These are phyloP conservation scores for Drosophila rubida DNA, from an alignment of 2,888 invertebrate species.

Conservation along the genomic window DNA sequence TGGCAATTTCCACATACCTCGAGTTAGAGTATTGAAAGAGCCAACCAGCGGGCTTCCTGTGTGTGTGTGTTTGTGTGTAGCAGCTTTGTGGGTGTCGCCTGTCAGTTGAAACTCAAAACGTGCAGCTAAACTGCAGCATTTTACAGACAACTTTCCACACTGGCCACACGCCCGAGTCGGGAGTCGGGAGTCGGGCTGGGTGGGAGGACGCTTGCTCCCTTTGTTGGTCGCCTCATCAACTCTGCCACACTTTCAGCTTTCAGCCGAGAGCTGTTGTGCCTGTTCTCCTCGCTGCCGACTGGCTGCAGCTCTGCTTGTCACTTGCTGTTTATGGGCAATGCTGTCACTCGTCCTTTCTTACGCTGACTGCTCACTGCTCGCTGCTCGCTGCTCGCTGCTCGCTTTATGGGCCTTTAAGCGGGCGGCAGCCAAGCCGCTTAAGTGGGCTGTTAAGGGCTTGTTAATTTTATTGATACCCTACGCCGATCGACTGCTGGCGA, in stretches of 20 bases:
- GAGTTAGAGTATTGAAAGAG: not conserved
- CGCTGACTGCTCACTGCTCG: not conserved
- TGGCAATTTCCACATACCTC: not conserved
- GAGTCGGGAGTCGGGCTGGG: too few species aligned
- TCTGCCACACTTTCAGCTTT: slow-evolving; percentile 23
- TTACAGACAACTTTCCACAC: slow-evolving; percentile 47
- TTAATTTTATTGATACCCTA: slow-evolving; percentile 66
- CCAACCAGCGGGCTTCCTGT: not conserved
- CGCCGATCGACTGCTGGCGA: slow-evolving; percentile 39
- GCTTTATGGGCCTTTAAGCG: slow-evolving; percentile 60
- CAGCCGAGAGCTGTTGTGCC: slow-evolving; percentile 24
- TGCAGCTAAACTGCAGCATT: slow-evolving; percentile 64
- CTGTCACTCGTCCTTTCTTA: not conserved
- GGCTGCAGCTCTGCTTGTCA: slow-evolving; percentile 17
- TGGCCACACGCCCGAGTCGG: slow-evolving; percentile 22
- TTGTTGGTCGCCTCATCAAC: not conserved
- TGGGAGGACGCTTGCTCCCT: too few species aligned
- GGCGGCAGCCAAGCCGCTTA: slow-evolving; percentile 48
- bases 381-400: slow-evolving; percentile 11
- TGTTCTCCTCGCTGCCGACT: slow-evolving; percentile 11
- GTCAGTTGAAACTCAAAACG: slow-evolving; percentile 65
- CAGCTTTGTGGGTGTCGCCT: slow-evolving; percentile 29
- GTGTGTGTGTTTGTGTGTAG: not conserved
- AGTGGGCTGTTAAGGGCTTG: slow-evolving; percentile 65
- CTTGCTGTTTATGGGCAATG: slow-evolving; percentile 22